Evolutionary conservation across 2,113 vertebrate genomes (phyloP), one percentile per base, ranked within the genome.

Genomic region (Manacus vitellinus): DNA sequence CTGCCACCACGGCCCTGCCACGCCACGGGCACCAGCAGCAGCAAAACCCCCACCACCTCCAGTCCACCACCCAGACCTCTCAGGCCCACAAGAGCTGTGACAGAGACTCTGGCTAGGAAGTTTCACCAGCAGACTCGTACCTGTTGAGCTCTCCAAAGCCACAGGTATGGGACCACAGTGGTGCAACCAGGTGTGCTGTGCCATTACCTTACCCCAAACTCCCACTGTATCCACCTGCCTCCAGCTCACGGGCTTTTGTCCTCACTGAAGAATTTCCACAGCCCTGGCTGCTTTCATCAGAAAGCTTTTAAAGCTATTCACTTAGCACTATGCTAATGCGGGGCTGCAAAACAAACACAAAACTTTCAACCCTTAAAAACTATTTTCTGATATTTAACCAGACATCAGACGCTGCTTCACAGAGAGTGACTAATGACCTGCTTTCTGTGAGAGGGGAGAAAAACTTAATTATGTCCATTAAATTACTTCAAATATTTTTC

Each of bases 401-500:
- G 94, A 93, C 67, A 94, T 91, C 79, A 94, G 94, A 91, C 1
- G 0, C 51, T 59, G 86, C 79, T 95, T 90, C 54, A 37, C 68
- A 85, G 83, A 93, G 96, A 89, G 83, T n/a, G 72, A 91, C 89
- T 90, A 95, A 97, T 75, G 84, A 95, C 93, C 84, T 61, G 91
- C 91, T 93, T 97, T 89, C 84, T 76, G 68, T 20, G 70, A 76
- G 75, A 56, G 78, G 83, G 67, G 65, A n/a, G 59, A 37, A 62
- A 89, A 94, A 86, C 95, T 95, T 97, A 95, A 97, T 97, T 94
- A 92, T 37, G 87, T 87, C 87, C 94, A 95, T 97, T 97, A 94
- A 97, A 95, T 97, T 66, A 96, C 96, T 97, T 94, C 92, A 95
- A 93, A 97, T 96, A 96, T 97, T 96, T 95, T 97, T 97, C 98